Evolutionary conservation across 2,888 invertebrate genomes (phyloP).

Genomic region (Synergus laeviventris): DNA sequence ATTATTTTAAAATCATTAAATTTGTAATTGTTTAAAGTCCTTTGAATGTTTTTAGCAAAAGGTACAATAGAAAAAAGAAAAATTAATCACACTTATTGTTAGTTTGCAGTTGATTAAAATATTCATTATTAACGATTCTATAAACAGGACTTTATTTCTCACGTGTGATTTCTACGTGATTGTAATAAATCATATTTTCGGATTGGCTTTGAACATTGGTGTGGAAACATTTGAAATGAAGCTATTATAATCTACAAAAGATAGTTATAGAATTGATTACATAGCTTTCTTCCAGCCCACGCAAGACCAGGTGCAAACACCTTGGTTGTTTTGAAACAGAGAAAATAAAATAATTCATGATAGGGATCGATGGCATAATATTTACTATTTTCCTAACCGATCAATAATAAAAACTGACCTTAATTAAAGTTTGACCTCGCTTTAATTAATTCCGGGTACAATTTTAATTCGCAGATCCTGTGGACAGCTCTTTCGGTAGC

Average conservation of each 20-base stretch:
- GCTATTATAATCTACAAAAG: too few relatives aligned
- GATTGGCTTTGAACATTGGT: neutral
- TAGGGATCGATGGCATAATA: neutral
- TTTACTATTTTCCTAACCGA: neutral
- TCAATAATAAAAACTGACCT: neutral
- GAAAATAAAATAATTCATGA: neutral
- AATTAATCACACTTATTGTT: too few relatives aligned
- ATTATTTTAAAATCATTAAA: too few relatives aligned
- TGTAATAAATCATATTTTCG: neutral
- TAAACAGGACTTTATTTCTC: too few relatives aligned
- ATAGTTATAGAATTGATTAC: too few relatives aligned
- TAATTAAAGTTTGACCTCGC: neutral
- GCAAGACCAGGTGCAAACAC: neutral
- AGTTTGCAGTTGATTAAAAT: neutral
- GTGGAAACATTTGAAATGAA: neutral
- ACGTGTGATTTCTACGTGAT: too few relatives aligned
- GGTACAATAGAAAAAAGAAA: too few relatives aligned
- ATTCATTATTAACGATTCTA: conserved; percentile 4
- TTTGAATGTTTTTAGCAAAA: too few relatives aligned
- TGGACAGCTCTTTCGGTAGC: conserved; percentile 94
- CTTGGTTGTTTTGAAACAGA: neutral
- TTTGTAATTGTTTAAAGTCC: too few relatives aligned
- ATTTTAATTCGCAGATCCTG: conserved; percentile 82
- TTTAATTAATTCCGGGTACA: conserved; percentile 41
- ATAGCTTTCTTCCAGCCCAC: neutral